Percentiles rank a stretch among this genome's conserved stretches.
Conservation (phyloP, 2,797 vertebrate species). For the Alauda arvensis region DNA sequence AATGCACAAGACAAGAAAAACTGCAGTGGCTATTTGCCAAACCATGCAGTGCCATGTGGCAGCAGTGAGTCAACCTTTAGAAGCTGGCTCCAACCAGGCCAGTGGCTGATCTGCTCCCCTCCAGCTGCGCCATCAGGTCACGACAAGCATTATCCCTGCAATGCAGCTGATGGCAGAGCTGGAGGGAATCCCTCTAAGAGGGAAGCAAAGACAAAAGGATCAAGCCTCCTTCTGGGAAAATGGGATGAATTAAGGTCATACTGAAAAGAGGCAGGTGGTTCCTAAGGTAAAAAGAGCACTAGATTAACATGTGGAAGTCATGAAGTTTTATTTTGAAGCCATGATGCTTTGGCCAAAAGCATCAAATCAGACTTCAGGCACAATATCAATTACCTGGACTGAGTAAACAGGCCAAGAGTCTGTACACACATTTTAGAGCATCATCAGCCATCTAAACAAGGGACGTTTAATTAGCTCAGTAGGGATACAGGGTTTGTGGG, state of each 20-base stretch:
- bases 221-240: background rate
- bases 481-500: background rate
- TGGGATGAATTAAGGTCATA: background rate
- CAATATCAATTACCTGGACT: background rate
- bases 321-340: background rate
- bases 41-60: background rate
- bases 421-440: background rate
- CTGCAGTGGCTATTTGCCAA: background rate
- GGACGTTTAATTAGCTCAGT: background rate
- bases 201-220: background rate
- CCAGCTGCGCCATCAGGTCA: background rate
- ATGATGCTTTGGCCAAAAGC: background rate
- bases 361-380: background rate
- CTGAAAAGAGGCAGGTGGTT: background rate
- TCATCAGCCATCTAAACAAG: background rate
- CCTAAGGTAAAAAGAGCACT: background rate
- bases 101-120: background rate
- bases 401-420: background rate
- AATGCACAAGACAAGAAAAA: background rate
- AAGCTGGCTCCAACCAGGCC: background rate
- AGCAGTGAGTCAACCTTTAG: background rate
- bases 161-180: background rate
- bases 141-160: background rate
- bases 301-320: background rate
- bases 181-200: background rate